phyloP scores from a whole-genome alignment of 2,113 vertebrate species.

The Cochlearius cochlearius region DNA sequence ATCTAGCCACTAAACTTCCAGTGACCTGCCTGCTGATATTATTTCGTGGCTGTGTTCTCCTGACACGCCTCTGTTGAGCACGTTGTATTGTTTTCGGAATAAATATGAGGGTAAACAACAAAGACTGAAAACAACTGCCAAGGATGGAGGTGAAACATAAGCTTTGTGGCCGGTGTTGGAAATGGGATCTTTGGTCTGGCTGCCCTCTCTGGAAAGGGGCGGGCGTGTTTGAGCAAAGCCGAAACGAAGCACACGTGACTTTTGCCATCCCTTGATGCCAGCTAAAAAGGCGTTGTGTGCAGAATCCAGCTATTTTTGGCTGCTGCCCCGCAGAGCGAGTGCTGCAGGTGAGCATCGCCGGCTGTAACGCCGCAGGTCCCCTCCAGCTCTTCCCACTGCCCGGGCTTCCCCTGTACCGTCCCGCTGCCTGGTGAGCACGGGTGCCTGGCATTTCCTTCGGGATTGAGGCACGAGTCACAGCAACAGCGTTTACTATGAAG shows the following conservation, averaged over 20 bases:
- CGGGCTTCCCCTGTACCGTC: not conserved
- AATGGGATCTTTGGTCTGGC: not conserved
- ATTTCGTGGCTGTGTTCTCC: not conserved
- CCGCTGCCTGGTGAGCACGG: not conserved
- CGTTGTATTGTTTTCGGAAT: constrained; percentile 3
- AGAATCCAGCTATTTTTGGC: not conserved
- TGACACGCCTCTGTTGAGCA: not conserved
- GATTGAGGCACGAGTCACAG: not conserved
- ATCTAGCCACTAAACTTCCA: constrained; percentile 12
- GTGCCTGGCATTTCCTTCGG: not conserved
- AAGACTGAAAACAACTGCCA: not conserved
- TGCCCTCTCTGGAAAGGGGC: not conserved
- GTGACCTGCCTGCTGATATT: constrained; percentile 14
- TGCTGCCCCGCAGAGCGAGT: not conserved
- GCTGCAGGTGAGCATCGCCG: not conserved
- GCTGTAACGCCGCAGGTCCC: not conserved
- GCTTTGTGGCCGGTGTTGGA: not conserved
- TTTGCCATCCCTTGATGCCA: not conserved
- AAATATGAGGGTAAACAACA: constrained; percentile 17
- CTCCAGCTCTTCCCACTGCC: not conserved
- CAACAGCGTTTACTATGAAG: not conserved
- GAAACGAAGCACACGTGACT: not conserved
- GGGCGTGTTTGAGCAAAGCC: not conserved
- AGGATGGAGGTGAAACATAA: not conserved
- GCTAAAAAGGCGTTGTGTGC: not conserved